These are phyloP conservation scores for Vidua chalybeata DNA, from an alignment of 2,113 vertebrate species.

Conservation along the genomic window DNA sequence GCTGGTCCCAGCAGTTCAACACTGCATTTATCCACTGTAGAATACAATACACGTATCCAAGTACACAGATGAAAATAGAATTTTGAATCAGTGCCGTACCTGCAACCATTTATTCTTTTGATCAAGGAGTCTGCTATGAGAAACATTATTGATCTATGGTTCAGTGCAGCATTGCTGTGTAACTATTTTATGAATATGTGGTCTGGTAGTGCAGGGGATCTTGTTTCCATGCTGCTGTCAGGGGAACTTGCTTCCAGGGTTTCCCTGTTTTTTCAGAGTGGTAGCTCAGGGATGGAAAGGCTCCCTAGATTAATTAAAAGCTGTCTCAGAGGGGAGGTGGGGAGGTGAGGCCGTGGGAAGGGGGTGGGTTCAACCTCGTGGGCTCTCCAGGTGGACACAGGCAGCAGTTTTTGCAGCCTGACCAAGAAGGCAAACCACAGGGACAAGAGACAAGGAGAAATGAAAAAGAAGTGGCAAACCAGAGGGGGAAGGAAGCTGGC, in stretches of 20 bases:
- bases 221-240: neutral
- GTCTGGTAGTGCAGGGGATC: neutral
- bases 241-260: neutral
- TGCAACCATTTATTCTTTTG: neutral
- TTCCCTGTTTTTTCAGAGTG: neutral
- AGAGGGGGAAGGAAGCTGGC: rapidly evolving
- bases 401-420: neutral
- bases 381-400: neutral
- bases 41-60: neutral
- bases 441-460: neutral
- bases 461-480: neutral
- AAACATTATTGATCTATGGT: neutral
- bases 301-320: neutral
- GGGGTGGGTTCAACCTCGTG: rapidly evolving
- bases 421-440: neutral
- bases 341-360: neutral
- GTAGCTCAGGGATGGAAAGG: neutral
- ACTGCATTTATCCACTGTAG: neutral
- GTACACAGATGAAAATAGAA: neutral
- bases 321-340: neutral
- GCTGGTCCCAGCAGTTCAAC: neutral
- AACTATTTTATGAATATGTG: neutral
- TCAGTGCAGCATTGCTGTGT: neutral
- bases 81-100: neutral
- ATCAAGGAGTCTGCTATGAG: neutral